phyloP scores from a whole-genome alignment of 2,888 invertebrate species.

The Pterostichus niger region DNA sequence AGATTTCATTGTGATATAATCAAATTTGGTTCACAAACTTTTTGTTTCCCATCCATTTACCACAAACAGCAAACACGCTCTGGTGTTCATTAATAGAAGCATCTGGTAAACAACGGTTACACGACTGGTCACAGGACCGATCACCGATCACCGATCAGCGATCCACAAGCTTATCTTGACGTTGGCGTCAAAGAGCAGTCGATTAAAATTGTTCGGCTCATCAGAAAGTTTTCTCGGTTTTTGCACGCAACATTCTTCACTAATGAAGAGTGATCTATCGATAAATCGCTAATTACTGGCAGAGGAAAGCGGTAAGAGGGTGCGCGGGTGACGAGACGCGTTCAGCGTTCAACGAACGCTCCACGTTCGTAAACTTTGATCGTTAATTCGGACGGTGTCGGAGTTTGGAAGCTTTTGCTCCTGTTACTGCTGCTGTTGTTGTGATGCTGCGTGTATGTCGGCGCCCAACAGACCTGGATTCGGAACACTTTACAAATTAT shows the following conservation, averaged over 20 bases:
- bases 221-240: conserved; percentile 54
- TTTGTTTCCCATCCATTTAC: conserved; percentile 21
- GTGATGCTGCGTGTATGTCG: background rate
- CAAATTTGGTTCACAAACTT: background rate
- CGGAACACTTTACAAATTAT: too few species aligned
- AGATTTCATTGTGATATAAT: too few species aligned
- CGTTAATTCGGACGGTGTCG: conserved; percentile 54
- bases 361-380: conserved; percentile 58
- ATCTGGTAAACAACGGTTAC: too few species aligned
- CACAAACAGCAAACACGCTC: conserved; percentile 9
- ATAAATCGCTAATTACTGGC: conserved; percentile 64
- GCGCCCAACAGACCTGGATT: background rate
- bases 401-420: too few species aligned
- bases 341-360: conserved; percentile 33
- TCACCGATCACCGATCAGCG: background rate
- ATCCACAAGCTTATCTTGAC: conserved; percentile 20
- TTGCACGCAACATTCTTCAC: conserved; percentile 46
- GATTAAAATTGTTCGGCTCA: conserved; percentile 59
- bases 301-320: conserved; percentile 11
- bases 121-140: too few species aligned
- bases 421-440: too few species aligned
- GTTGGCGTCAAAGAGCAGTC: conserved; percentile 14
- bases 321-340: conserved; percentile 25
- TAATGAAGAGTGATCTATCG: conserved; percentile 66
- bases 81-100: background rate